Evolutionary conservation across 64 coral and sea anemone species (phyloP).

Genomic region (Stylophora pistillata): DNA sequence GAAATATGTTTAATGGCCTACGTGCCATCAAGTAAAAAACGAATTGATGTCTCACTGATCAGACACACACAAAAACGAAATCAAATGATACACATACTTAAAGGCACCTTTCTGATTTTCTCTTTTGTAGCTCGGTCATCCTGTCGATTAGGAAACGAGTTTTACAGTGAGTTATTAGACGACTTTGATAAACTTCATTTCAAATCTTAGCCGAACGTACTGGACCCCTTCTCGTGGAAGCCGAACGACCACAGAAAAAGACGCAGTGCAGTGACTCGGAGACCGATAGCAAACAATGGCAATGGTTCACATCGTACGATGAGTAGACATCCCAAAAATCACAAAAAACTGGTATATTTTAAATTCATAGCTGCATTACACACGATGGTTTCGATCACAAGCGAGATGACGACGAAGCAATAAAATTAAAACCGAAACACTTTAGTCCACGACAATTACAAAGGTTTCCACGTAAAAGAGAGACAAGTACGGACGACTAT

Average conservation of each 20-base stretch:
- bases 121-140: slow-evolving; percentile 23
- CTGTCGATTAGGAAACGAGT: slow-evolving; percentile 56
- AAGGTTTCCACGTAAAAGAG: slow-evolving; percentile 24
- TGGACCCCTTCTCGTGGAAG: slow-evolving; percentile 46
- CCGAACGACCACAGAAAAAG: background rate
- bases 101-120: slow-evolving; percentile 25
- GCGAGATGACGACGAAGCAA: background rate
- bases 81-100: slow-evolving; percentile 28
- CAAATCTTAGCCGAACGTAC: background rate
- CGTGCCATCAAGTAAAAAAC: background rate
- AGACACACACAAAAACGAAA: background rate
- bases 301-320: background rate
- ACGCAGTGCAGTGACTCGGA: background rate
- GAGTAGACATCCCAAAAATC: background rate
- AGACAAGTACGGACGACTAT: background rate
- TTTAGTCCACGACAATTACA: too few species aligned
- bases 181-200: background rate
- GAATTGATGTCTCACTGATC: background rate
- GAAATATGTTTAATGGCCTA: background rate
- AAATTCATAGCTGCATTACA: background rate
- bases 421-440: background rate
- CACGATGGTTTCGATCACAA: background rate
- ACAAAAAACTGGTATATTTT: background rate
- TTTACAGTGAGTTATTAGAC: slow-evolving; percentile 10
- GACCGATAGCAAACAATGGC: background rate